A percentile compares a stretch with the other conserved stretches of the same genome.
phyloP scores from a whole-genome alignment of 2,888 invertebrate genomes.

The Liodrosophila aerea region DNA sequence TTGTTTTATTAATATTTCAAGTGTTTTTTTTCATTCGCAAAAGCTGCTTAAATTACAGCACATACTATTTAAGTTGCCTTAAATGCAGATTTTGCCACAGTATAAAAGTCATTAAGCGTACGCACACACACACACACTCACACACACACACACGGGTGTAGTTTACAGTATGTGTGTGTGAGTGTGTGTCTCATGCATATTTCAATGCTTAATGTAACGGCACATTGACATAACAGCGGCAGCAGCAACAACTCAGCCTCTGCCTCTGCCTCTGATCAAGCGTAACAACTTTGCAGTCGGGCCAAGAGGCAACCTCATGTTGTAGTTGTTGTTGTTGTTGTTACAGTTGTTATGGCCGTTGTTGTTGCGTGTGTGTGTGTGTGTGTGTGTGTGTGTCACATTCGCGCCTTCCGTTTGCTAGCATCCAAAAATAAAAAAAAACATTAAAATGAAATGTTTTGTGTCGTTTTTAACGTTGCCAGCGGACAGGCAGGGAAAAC shows the following conservation, averaged over 20 bases:
- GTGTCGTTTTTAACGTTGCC: constrained; percentile 59
- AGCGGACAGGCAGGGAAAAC: background rate
- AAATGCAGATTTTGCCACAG: constrained; percentile 69
- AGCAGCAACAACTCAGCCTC: constrained; percentile 17
- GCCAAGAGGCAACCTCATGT: background rate
- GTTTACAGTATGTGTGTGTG: background rate
- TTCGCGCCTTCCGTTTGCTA: constrained; percentile 19
- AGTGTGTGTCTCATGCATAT: constrained; percentile 64
- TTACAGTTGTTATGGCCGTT: constrained; percentile 5
- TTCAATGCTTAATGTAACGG: constrained; percentile 59
- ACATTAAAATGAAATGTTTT: constrained; percentile 73
- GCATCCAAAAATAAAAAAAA: constrained; percentile 46
- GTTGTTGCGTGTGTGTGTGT: no score
- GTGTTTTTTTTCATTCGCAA: no score
- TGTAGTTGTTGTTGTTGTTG: constrained; percentile 1
- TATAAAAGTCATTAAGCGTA: constrained; percentile 60
- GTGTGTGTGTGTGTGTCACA: constrained; percentile 32
- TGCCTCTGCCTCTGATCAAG: constrained; percentile 15
- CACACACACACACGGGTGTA: background rate
- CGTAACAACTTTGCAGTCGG: background rate
- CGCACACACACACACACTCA: no score
- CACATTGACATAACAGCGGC: constrained; percentile 28
- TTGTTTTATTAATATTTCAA: no score
- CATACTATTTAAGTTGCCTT: constrained; percentile 56
- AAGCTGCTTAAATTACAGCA: no score